phyloP scores from a whole-genome alignment of 2,797 vertebrate genomes.

The Sebastes wilsoni region DNA sequence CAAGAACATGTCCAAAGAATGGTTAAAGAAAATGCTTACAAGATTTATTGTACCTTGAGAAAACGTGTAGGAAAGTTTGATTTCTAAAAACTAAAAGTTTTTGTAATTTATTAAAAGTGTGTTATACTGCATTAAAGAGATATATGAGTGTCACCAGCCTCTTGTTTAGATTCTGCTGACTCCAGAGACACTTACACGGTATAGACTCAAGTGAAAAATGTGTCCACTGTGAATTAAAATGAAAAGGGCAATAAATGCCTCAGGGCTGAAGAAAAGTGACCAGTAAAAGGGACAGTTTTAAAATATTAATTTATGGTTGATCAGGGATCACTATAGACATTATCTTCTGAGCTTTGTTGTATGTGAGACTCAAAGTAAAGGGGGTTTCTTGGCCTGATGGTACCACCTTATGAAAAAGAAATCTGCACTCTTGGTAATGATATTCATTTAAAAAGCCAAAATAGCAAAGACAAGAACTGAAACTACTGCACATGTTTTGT shows the following conservation, averaged over 20 bases:
- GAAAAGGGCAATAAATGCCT: conserved; percentile 10
- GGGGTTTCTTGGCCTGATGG: neutral
- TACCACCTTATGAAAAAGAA: neutral
- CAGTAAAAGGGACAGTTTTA: neutral
- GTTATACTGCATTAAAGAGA: conserved; percentile 14
- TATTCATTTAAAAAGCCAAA: neutral
- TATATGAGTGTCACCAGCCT: conserved; percentile 14
- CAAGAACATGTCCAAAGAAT: neutral
- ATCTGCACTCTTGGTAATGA: neutral
- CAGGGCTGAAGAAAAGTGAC: neutral
- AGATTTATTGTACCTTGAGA: neutral
- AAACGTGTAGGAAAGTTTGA: neutral
- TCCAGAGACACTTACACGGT: neutral
- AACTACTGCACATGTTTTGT: neutral
- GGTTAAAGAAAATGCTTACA: neutral
- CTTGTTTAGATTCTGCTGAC: conserved; percentile 45
- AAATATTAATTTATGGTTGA: conserved; percentile 2
- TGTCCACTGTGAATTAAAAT: conserved; percentile 17
- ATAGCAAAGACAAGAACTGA: neutral
- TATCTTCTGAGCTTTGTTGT: neutral
- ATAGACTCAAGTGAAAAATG: conserved; percentile 22
- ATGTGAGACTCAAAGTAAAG: neutral
- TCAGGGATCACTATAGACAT: neutral
- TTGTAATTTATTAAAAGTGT: conserved; percentile 4
- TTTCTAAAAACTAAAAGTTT: neutral